Conservation (phyloP, 2,797 vertebrate genomes). For the Bufotes viridis region DNA sequence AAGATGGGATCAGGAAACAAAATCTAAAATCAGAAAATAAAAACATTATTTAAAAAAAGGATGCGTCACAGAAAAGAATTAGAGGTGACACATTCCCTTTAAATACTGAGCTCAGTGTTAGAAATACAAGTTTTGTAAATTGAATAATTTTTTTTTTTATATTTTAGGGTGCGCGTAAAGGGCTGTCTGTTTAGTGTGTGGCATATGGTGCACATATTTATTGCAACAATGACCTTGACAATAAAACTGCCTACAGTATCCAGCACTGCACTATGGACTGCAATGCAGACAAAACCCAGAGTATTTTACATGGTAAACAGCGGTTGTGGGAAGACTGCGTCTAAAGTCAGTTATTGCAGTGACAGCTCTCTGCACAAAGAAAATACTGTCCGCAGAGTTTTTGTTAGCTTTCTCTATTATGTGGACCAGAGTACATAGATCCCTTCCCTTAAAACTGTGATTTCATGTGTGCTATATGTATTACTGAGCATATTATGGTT, state of each 20-base stretch:
- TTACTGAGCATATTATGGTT: not conserved
- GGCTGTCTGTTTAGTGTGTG: not conserved
- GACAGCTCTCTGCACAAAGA: not conserved
- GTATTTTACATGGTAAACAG: constrained; percentile 33
- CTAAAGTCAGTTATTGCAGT: constrained; percentile 5
- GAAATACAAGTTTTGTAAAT: not conserved
- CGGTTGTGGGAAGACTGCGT: constrained; percentile 24
- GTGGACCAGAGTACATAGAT: not conserved
- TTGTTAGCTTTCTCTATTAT: not conserved
- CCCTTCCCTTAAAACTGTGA: not conserved
- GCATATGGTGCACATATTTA: not conserved
- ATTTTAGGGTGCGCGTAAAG: not conserved
- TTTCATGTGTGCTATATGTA: not conserved
- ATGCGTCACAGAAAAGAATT: too few species aligned
- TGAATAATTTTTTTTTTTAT: not conserved
- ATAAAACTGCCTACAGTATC: not conserved
- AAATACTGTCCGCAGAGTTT: not conserved
- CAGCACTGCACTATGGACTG: not conserved
- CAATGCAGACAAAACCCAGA: constrained; percentile 40
- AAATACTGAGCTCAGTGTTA: too few species aligned
- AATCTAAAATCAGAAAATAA: too few species aligned
- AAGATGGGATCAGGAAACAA: too few species aligned
- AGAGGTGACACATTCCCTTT: too few species aligned
- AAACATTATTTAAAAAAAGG: too few species aligned
- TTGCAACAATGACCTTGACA: not conserved